These are phyloP conservation scores for Smithornis capensis DNA, from an alignment of 2,113 vertebrate species.

Conservation along the genomic window DNA sequence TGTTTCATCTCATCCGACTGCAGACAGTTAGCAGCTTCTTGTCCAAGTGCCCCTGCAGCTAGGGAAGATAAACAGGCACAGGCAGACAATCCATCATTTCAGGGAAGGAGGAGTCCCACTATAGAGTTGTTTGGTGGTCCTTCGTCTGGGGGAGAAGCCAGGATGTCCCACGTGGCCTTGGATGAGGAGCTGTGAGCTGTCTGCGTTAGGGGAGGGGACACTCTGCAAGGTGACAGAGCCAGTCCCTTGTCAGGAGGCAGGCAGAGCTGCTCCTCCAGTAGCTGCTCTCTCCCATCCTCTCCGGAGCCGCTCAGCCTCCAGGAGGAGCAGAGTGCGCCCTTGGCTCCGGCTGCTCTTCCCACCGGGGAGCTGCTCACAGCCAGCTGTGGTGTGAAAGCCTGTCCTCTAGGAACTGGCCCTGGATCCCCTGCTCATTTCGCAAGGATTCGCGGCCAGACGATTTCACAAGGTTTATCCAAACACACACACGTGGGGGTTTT, in stretches of 20 bases:
- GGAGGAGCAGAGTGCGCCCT: neutral
- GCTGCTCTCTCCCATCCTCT: neutral
- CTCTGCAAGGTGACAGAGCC: neutral
- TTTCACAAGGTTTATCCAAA: slow-evolving; percentile 1
- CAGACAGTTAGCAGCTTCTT: slow-evolving; percentile 10
- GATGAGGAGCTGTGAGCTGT: neutral
- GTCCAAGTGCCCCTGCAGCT: neutral
- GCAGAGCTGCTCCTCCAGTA: neutral
- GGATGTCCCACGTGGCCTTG: neutral
- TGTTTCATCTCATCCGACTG: neutral
- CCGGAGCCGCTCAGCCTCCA: neutral
- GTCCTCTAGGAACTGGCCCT: slow-evolving; percentile 59
- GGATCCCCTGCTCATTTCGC: neutral
- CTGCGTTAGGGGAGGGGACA: neutral
- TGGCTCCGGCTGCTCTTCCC: neutral
- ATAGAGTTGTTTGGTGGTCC: neutral
- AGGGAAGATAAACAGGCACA: slow-evolving; percentile 6
- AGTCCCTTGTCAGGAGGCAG: neutral
- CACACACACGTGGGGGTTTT: neutral
- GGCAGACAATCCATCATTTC: neutral
- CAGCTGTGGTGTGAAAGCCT: slow-evolving; percentile 37
- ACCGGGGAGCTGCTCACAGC: neutral
- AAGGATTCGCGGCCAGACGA: neutral
- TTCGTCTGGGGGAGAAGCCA: neutral
- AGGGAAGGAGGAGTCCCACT: neutral